Evolutionary conservation across 2,888 invertebrate species (phyloP).

Genomic region (Timema podura): DNA sequence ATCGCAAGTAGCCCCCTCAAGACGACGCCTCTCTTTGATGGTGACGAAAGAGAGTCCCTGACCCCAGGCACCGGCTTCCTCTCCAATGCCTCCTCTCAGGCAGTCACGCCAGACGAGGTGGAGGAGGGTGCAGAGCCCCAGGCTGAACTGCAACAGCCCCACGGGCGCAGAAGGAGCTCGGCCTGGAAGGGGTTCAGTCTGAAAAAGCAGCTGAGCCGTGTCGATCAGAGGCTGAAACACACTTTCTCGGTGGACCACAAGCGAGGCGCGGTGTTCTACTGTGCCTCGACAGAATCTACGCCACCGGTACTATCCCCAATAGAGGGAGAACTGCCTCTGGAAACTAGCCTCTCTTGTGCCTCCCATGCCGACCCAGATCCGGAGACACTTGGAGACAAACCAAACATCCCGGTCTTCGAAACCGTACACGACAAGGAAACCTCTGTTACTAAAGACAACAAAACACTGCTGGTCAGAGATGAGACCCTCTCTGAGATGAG

Average conservation of each 20-base stretch:
- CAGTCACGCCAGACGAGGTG: slow-evolving; percentile 28
- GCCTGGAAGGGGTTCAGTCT: slow-evolving; percentile 74
- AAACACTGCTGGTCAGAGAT: slow-evolving; percentile 39
- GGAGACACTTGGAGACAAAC: too few relatives aligned
- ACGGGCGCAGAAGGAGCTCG: slow-evolving; percentile 32
- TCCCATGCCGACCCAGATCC: too few relatives aligned
- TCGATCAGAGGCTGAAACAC: slow-evolving; percentile 69
- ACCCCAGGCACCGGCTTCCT: background rate
- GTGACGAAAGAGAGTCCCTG: slow-evolving; percentile 16
- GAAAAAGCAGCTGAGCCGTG: slow-evolving; percentile 76
- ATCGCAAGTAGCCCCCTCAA: slow-evolving; percentile 28
- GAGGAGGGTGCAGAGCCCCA: slow-evolving; percentile 34
- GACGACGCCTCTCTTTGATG: slow-evolving; percentile 16
- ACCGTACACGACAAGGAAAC: slow-evolving; percentile 27
- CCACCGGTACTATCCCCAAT: slow-evolving; percentile 11
- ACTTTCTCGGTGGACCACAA: slow-evolving; percentile 50
- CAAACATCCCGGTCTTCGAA: background rate
- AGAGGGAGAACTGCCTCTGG: background rate
- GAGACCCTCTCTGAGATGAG: slow-evolving; percentile 27
- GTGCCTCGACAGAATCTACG: background rate
- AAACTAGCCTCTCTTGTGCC: too few relatives aligned
- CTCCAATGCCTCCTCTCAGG: slow-evolving; percentile 25
- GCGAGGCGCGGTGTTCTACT: slow-evolving; percentile 31
- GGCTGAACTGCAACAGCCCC: background rate
- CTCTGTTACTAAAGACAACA: slow-evolving; percentile 36